Evolutionary conservation across 1,140 invertebrate genomes (phyloP), one percentile per base, ranked within the genome.

Genomic region (Apocrypta bakeri): DNA sequence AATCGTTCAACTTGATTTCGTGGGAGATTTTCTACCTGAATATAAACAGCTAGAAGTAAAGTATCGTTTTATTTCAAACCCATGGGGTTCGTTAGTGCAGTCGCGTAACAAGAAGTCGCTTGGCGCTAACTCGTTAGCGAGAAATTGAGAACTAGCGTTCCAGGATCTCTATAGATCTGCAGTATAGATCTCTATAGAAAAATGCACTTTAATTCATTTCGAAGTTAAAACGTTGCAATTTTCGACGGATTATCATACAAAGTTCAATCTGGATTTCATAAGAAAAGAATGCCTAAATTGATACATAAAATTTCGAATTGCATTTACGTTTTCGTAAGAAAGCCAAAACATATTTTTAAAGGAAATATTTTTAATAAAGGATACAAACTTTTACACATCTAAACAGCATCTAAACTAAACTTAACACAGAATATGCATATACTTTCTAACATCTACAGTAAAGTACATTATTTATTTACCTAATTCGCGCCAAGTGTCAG

Each of bases 391-490:
- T 61, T 48, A 37, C 31, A 12, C 21, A n/a, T 17, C n/a, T 25
- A 21, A 0, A n/a, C n/a, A n/a, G n/a, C 63, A 6, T 56, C 21
- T 7, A 6, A 21, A n/a, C n/a, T n/a, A n/a, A n/a, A 17, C 48
- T n/a, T 21, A 17, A 78, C 33, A n/a, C n/a, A n/a, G n/a, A n/a
- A n/a, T n/a, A n/a, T n/a, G n/a, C n/a, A n/a, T n/a, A n/a, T n/a
- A n/a, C n/a, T n/a, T n/a, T n/a, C n/a, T n/a, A n/a, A 37, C 64
- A 14, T 33, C 24, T 11, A 79, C 61, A 56, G n/a, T n/a, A 66
- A 81, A 63, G 73, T 6, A 31, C 78, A 72, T 88, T 88, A 88
- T 88, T 89, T 88, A 88, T 88, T 87, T 84, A 82, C 85, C 84
- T 86, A 88, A 88, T 85, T 81, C 87, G 66, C 83, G 77, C 56